Percentiles rank a stretch among this genome's conserved stretches.
Conservation (phyloP, 2,797 vertebrate genomes). For the Percopsis omiscomaycus region DNA sequence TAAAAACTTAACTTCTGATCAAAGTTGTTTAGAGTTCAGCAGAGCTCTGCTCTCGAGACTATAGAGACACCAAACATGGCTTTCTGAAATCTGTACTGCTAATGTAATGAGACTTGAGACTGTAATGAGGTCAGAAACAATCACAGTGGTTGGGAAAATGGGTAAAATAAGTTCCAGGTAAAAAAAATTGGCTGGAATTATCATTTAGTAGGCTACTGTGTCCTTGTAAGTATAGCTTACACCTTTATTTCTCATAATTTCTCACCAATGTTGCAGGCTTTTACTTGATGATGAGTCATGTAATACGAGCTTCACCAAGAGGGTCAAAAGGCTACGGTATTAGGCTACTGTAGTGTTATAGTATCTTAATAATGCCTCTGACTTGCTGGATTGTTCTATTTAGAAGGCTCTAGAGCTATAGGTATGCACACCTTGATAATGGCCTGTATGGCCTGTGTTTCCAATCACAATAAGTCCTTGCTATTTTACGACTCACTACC, state of each 20-base stretch:
- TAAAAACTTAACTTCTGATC: no score
- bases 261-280: no score
- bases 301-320: not conserved
- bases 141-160: no score
- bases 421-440: not conserved
- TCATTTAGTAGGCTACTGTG: not conserved
- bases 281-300: not conserved
- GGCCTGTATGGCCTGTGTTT: not conserved
- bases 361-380: not conserved
- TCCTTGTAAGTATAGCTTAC: not conserved
- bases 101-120: no score
- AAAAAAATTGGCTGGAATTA: not conserved
- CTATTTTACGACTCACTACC: not conserved
- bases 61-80: no score
- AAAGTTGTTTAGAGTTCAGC: no score
- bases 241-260: slow-evolving; percentile 3
- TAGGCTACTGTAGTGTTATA: not conserved
- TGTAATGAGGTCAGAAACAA: no score
- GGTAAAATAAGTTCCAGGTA: no score
- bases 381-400: not conserved
- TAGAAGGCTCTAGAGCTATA: not conserved
- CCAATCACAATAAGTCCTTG: not conserved
- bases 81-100: no score
- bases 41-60: no score
- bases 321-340: not conserved